These are phyloP conservation scores for Brenthis ino DNA, from an alignment of 2,888 invertebrate genomes.

Conservation along the genomic window DNA sequence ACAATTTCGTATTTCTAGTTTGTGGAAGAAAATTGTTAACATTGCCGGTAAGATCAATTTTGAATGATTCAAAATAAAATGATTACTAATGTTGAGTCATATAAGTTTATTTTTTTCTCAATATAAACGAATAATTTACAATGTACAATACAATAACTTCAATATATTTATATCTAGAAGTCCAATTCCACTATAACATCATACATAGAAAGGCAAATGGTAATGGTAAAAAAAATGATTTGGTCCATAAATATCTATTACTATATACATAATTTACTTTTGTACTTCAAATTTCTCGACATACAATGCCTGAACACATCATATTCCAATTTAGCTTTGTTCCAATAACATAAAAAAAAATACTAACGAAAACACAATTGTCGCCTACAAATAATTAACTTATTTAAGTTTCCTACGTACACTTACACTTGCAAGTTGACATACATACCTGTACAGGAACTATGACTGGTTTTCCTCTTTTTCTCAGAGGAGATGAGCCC, in stretches of 20 bases:
- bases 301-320: slow-evolving; percentile 21
- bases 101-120: slow-evolving; percentile 36
- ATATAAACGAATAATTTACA: slow-evolving; percentile 34
- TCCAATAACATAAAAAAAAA: too few species aligned
- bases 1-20: slow-evolving; percentile 3
- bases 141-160: slow-evolving; percentile 28
- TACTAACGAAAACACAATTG: too few species aligned
- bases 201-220: slow-evolving; percentile 28
- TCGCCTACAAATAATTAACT: too few species aligned
- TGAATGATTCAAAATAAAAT: slow-evolving; percentile 38
- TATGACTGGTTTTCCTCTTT: slow-evolving; percentile 84
- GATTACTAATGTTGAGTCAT: slow-evolving; percentile 36
- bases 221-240: slow-evolving; percentile 27
- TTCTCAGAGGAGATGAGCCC: slow-evolving; percentile 84
- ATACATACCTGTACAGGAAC: slow-evolving; percentile 77
- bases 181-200: slow-evolving; percentile 23
- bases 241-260: slow-evolving; percentile 30
- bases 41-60: slow-evolving; percentile 10
- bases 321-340: slow-evolving; percentile 1
- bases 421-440: slow-evolving; percentile 40
- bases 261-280: slow-evolving; percentile 27
- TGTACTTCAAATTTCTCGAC: slow-evolving; percentile 17
- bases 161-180: slow-evolving; percentile 27
- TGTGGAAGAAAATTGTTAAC: neutral
- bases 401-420: neutral